Evolutionary conservation across 2,113 vertebrate genomes (phyloP), one percentile per base, ranked within the genome.

Genomic region (Prochilodus magdalenae): DNA sequence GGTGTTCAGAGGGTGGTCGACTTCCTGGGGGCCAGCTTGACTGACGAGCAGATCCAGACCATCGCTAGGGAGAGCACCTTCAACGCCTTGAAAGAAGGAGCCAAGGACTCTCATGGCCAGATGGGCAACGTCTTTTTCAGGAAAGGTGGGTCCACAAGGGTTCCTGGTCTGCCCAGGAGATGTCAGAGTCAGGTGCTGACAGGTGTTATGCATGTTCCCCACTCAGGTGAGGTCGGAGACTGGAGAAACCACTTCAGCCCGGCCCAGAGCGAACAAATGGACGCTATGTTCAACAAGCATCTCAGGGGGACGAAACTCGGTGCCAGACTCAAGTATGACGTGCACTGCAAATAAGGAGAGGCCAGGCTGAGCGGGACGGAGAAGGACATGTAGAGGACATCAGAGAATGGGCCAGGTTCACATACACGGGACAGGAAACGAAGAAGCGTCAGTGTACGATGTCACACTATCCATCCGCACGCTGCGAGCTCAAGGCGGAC

Each of bases 231-330:
- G 51, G 36, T 91, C 75, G 87, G 92, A 29, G 92, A 90, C 57
- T 94, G 90, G 91, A 94, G 87, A 86, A 89, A 75, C 55, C 4
- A 91, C 73, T 93, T 95, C 12, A 77, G 36, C 55, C 89, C 91
- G 86, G 82, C 82, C 79, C 93, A 92, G 84, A 94, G 85, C 51
- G 80, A 90, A 55, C 88, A 93, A 90, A 94, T 95, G 93, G 88
- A 94, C 75, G 75, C 0, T 85, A 93, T 92, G 84, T 95, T 94
- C 89, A 81, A 89, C 80, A 69, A 86, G 13, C 24, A 29, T 60
- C 91, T 91, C 51, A 80, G 82, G 57, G 91, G 88, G 77, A 94
- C 85, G 3, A 79, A 85, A 77, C 24, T 91, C 0, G 91, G 90
- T 59, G 62, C 63, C 26, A 86, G 80, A 63, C 1, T 96, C 73